These are phyloP conservation scores for Drosophila merina DNA, from an alignment of 2,888 invertebrate genomes.

Conservation along the genomic window DNA sequence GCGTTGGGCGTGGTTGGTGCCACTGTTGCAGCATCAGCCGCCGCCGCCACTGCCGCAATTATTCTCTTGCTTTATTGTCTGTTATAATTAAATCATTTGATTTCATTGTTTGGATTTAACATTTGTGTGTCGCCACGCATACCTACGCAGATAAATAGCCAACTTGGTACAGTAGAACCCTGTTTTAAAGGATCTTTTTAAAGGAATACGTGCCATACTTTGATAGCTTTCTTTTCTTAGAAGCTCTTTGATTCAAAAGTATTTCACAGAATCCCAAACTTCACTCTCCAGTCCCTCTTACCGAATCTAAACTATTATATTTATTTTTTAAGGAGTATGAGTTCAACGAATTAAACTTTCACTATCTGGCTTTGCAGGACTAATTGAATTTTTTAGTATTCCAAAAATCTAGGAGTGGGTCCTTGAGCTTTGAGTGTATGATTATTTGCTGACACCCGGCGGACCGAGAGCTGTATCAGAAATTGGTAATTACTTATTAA, in stretches of 20 bases:
- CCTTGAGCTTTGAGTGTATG: neutral
- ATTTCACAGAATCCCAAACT: neutral
- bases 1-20: conserved; percentile 4
- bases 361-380: conserved; percentile 63
- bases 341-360: conserved; percentile 58
- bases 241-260: neutral
- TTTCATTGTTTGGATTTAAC: conserved; percentile 75
- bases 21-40: conserved; percentile 17
- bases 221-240: neutral
- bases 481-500: conserved; percentile 68
- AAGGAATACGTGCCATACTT: neutral
- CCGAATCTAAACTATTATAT: neutral
- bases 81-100: conserved; percentile 79
- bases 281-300: neutral
- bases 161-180: neutral
- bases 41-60: conserved; percentile 57
- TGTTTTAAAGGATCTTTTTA: neutral
- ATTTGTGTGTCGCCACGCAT: conserved; percentile 59
- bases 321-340: neutral
- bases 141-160: conserved; percentile 13
- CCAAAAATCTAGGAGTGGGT: conserved; percentile 15
- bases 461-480: neutral
- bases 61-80: conserved; percentile 73
- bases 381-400: conserved; percentile 68
- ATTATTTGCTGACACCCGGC: neutral